These are phyloP conservation scores for Siderastrea radians DNA, from an alignment of 92 coral and sea anemone genomes.

Conservation along the genomic window DNA sequence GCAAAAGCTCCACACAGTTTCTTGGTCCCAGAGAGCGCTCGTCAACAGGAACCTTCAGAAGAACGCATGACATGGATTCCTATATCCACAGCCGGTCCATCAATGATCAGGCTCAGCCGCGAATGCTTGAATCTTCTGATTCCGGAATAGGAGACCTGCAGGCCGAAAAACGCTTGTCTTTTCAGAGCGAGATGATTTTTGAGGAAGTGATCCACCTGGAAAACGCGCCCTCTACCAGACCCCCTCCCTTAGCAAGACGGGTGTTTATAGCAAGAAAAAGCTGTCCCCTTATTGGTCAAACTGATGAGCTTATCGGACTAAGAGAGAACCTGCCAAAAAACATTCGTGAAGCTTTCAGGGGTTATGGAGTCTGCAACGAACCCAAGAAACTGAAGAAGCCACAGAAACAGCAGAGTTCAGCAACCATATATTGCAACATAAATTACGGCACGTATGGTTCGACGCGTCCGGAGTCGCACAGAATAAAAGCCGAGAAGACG, in stretches of 20 bases:
- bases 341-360: constrained; percentile 1
- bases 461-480: not conserved
- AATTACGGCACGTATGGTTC: not conserved
- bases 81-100: not conserved
- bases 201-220: constrained; percentile 11
- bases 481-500: not conserved
- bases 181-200: not conserved
- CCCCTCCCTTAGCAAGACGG: not conserved
- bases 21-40: not conserved
- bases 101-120: not conserved
- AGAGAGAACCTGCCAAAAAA: not conserved
- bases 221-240: not conserved
- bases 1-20: not conserved
- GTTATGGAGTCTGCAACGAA: not conserved
- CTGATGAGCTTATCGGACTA: not conserved
- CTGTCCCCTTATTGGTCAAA: not conserved
- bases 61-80: not conserved
- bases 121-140: not conserved
- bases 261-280: not conserved
- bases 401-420: not conserved
- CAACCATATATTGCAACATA: too few species aligned
- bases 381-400: not conserved
- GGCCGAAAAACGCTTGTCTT: not conserved
- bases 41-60: not conserved
- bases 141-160: not conserved